Conservation (phyloP, 2,888 invertebrate species). For the Tipula unca region DNA sequence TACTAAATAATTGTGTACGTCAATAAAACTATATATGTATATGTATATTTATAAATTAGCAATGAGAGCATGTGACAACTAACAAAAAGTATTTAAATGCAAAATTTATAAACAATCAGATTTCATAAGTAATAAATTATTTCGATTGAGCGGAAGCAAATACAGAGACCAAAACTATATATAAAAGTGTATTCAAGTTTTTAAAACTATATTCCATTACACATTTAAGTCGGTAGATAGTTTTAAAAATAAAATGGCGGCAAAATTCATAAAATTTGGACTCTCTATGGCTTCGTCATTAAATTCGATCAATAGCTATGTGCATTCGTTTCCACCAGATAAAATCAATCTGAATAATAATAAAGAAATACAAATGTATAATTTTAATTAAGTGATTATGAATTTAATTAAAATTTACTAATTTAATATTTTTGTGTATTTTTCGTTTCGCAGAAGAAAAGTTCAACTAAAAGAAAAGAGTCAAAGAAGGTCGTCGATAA, state of each 20-base stretch:
- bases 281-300: neutral
- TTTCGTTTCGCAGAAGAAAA: neutral
- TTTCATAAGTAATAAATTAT: neutral
- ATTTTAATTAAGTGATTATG: neutral
- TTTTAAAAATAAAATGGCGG: neutral
- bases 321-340: neutral
- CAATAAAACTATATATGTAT: neutral
- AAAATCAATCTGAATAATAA: neutral
- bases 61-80: neutral
- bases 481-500: conserved; percentile 9
- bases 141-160: neutral
- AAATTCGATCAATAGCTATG: neutral
- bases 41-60: neutral
- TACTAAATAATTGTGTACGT: neutral
- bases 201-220: neutral
- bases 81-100: neutral
- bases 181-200: neutral
- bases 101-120: neutral
- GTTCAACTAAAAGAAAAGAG: neutral
- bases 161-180: neutral
- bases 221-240: neutral
- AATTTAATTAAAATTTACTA: neutral
- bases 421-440: neutral
- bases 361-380: neutral
- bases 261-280: neutral